Percentiles rank a stretch among this genome's conserved stretches.
These are phyloP conservation scores for Aurelia coerulea DNA, from an alignment of 30 jellyfish, hydroid and myxozoan species.

Conservation along the genomic window DNA sequence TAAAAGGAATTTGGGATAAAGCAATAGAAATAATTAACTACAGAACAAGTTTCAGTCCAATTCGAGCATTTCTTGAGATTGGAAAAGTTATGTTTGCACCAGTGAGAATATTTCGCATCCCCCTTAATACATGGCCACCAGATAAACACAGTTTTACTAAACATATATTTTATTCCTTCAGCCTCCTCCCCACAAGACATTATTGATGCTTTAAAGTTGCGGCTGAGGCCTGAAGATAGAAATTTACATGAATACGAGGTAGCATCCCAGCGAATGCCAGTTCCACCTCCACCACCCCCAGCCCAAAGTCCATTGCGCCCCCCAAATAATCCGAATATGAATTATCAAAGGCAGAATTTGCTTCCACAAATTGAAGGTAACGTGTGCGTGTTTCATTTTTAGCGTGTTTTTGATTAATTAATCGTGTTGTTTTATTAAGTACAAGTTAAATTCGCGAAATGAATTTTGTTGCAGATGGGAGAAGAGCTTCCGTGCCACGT, in stretches of 20 bases:
- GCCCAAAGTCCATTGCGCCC: background rate
- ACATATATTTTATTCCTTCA: constrained; percentile 1
- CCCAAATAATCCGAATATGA: background rate
- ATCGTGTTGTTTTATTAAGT: constrained; percentile 3
- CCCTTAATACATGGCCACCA: too few relatives aligned
- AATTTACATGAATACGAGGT: background rate
- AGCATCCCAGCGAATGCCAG: background rate
- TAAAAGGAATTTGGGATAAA: too few relatives aligned
- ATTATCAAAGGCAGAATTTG: background rate
- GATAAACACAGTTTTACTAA: too few relatives aligned
- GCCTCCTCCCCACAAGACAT: constrained; percentile 70
- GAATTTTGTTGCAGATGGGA: too few relatives aligned
- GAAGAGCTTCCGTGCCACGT: too few relatives aligned
- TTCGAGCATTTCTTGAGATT: too few relatives aligned
- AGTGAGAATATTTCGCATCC: too few relatives aligned
- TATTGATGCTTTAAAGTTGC: constrained; percentile 67
- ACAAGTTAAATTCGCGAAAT: background rate
- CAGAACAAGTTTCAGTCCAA: too few relatives aligned
- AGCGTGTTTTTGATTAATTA: background rate
- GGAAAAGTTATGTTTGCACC: too few relatives aligned
- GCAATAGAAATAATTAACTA: too few relatives aligned
- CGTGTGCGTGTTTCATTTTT: constrained; percentile 59
- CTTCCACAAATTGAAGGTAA: constrained; percentile 36
- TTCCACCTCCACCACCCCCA: constrained; percentile 36
- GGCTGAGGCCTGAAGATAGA: constrained; percentile 23